Evolutionary conservation across 2,888 invertebrate genomes (phyloP).

Genomic region (Hypomecis punctinalis): DNA sequence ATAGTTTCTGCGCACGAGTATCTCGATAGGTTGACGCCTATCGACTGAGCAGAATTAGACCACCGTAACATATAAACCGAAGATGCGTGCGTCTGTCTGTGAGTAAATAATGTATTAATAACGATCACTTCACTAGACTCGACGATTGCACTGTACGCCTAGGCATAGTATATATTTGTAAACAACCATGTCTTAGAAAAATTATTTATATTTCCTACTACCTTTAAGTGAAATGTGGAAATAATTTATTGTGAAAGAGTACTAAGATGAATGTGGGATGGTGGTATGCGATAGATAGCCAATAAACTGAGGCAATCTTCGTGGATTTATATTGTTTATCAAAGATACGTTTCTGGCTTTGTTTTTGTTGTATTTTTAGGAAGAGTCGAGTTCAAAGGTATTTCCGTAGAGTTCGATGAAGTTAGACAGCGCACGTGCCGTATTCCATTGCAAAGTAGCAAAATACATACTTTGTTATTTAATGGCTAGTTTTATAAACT

Average conservation of each 20-base stretch:
- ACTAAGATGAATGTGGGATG: constrained; percentile 25
- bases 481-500: too few species aligned
- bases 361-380: constrained; percentile 2
- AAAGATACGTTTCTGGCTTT: not conserved
- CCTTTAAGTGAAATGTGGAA: too few species aligned
- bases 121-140: constrained; percentile 63
- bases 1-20: constrained; percentile 4
- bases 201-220: not conserved
- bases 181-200: constrained; percentile 13
- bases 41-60: constrained; percentile 40
- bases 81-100: constrained; percentile 38
- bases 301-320: constrained; percentile 30
- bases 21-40: constrained; percentile 23
- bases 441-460: too few species aligned
- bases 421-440: not conserved
- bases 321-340: constrained; percentile 17
- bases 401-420: not conserved
- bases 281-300: constrained; percentile 37
- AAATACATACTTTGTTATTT: too few species aligned
- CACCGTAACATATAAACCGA: constrained; percentile 27
- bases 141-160: constrained; percentile 19
- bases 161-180: constrained; percentile 3
- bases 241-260: constrained; percentile 26
- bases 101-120: constrained; percentile 69
- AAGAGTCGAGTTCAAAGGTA: not conserved